Conservation (phyloP, 2,113 vertebrate genomes). For the western clawed frog (Xenopus tropicalis) region UCB_Xtro_10.0 CM004443.2:171636501-171637000, state of each 20-base stretch:
- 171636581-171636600: no score
- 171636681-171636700: no score
- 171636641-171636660: no score
- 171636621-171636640: no score
- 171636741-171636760: no score
- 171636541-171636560: background rate
- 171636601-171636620: no score
- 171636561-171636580: no score
- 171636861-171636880: background rate
- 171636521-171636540: background rate
- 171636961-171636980: background rate
- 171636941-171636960: background rate
- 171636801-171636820: background rate
- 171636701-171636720: no score
- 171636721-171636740: no score
- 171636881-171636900: constrained; percentile 17
- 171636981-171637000: constrained; percentile 1
- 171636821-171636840: constrained; percentile 7
- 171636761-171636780: no score
- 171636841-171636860: background rate
- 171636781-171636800: background rate
- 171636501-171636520: background rate
- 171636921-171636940: constrained; percentile 20
- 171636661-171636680: no score
- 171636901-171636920: constrained; percentile 25